A percentile compares a stretch with the other conserved stretches of the same genome.
phyloP scores from a whole-genome alignment of 2,113 vertebrate genomes.

The Zosterops japonicus region DNA sequence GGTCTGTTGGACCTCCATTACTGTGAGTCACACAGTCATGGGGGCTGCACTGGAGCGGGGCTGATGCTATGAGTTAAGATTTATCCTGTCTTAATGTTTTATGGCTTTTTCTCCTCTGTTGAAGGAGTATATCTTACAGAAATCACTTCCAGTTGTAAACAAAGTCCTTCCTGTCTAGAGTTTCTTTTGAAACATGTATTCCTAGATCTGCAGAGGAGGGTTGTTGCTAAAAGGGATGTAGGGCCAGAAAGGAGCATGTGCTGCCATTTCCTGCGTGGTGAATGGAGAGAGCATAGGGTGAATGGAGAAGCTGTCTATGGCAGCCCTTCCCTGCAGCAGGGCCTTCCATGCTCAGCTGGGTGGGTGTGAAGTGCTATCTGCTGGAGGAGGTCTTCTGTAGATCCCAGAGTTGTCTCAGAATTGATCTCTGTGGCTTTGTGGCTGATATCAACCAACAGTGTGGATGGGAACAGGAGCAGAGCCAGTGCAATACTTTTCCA shows the following conservation, averaged over 20 bases:
- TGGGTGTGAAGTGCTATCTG: background rate
- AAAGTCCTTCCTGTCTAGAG: background rate
- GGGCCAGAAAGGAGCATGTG: background rate
- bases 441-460: rapidly evolving
- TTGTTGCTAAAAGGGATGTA: background rate
- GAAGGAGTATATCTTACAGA: background rate
- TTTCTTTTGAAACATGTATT: background rate
- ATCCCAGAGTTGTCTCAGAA: background rate
- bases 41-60: background rate
- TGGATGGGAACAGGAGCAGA: background rate
- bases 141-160: background rate
- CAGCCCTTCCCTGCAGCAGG: background rate
- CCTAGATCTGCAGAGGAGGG: background rate
- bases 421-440: background rate
- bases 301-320: background rate
- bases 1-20: background rate
- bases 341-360: background rate
- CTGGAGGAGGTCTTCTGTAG: background rate
- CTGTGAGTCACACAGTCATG: background rate
- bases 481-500: rapidly evolving
- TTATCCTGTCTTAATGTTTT: background rate
- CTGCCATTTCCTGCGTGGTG: background rate
- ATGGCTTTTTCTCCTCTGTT: background rate
- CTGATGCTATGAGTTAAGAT: background rate
- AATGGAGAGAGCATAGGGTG: background rate